A percentile compares a stretch with the other conserved stretches of the same genome.
Conservation (phyloP, 2,113 vertebrate species). For the Diglossa brunneiventris region DNA sequence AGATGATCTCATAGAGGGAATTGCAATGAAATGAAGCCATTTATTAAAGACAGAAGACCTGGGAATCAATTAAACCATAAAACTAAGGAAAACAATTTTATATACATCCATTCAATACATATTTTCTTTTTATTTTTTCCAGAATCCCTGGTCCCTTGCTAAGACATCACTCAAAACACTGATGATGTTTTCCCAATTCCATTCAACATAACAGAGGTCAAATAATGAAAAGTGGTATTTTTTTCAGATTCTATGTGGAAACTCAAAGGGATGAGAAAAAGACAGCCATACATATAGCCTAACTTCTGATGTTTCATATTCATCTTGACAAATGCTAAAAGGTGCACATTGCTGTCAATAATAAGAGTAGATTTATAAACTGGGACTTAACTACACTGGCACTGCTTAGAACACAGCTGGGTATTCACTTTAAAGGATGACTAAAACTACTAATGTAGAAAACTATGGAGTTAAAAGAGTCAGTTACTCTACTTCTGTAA, state of each 20-base stretch:
- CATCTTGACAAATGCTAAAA: not conserved
- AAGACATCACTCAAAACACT: not conserved
- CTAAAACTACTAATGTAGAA: not conserved
- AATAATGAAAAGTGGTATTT: not conserved
- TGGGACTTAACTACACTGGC: not conserved
- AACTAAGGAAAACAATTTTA: not conserved
- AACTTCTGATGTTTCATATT: not conserved
- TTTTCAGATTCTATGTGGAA: not conserved
- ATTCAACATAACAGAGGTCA: not conserved
- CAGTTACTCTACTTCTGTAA: not conserved
- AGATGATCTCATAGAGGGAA: slow-evolving; percentile 51
- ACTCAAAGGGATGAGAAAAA: not conserved
- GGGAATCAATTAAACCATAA: slow-evolving; percentile 22
- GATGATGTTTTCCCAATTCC: not conserved
- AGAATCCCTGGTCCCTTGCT: not conserved
- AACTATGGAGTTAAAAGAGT: not conserved
- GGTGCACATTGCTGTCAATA: not conserved
- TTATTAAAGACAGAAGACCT: slow-evolving; percentile 53
- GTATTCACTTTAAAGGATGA: not conserved
- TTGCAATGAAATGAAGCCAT: not conserved
- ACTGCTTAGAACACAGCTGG: not conserved
- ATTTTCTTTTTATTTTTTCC: not conserved
- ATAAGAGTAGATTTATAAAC: not conserved
- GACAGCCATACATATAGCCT: not conserved
- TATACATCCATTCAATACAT: not conserved